These are phyloP conservation scores for Netta rufina DNA, from an alignment of 2,797 vertebrate genomes.

Conservation along the genomic window DNA sequence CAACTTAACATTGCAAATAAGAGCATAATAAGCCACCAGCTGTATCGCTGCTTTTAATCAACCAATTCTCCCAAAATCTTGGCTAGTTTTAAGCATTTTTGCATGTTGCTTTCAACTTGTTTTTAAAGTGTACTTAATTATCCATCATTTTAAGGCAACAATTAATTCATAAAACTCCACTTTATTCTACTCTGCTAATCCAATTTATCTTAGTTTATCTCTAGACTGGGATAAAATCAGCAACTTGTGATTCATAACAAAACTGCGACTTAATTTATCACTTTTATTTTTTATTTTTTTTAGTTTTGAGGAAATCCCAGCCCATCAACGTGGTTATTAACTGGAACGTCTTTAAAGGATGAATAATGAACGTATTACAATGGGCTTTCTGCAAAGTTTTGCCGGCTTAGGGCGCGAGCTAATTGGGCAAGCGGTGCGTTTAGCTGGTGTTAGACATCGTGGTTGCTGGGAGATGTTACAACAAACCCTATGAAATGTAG, in stretches of 20 bases:
- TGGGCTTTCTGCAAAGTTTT: neutral
- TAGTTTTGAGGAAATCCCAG: neutral
- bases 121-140: neutral
- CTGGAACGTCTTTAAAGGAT: neutral
- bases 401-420: neutral
- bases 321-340: neutral
- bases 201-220: neutral
- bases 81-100: neutral
- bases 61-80: neutral
- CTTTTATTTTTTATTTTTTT: neutral
- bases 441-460: neutral
- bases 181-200: neutral
- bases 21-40: neutral
- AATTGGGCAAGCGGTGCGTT: neutral
- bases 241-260: neutral
- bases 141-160: neutral
- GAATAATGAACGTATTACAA: neutral
- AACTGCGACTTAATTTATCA: neutral
- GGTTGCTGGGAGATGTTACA: neutral
- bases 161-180: neutral
- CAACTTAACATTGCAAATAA: constrained; percentile 22
- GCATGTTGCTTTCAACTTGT: neutral
- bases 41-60: neutral
- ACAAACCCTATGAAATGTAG: constrained; percentile 34
- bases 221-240: constrained; percentile 12